These are phyloP conservation scores for Metellina segmentata DNA, from an alignment of 2,888 invertebrate genomes.

Conservation along the genomic window DNA sequence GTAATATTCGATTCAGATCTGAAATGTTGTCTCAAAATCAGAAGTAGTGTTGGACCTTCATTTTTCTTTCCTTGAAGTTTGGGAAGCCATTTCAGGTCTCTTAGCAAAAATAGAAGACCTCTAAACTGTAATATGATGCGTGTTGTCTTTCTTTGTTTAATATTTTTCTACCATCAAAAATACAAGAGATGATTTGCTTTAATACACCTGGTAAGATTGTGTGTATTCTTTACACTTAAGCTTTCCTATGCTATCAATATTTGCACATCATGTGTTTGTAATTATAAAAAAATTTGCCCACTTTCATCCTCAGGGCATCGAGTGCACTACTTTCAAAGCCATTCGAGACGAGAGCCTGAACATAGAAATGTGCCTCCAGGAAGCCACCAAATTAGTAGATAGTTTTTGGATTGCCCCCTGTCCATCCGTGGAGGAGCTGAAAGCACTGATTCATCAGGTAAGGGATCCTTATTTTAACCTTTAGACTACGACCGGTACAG, in stretches of 20 bases:
- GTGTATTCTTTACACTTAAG: background rate
- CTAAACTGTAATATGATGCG: too few species aligned
- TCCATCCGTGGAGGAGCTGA: slow-evolving; percentile 57
- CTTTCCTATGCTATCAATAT: background rate
- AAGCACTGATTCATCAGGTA: slow-evolving; percentile 49
- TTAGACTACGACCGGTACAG: too few species aligned
- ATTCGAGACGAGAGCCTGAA: slow-evolving; percentile 58
- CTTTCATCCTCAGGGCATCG: slow-evolving; percentile 60
- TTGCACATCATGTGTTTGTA: background rate
- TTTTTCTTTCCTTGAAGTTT: too few species aligned
- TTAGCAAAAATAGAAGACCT: too few species aligned
- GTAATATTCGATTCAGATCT: too few species aligned
- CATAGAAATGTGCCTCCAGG: slow-evolving; percentile 65
- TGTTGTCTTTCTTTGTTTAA: too few species aligned
- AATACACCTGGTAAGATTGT: too few species aligned
- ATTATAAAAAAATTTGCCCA: background rate
- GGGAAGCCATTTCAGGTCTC: too few species aligned
- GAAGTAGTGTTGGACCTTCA: too few species aligned
- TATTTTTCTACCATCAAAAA: too few species aligned
- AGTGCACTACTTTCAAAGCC: slow-evolving; percentile 69
- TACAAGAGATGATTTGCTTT: too few species aligned
- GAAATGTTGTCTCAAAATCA: too few species aligned
- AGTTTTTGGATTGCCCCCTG: slow-evolving; percentile 64
- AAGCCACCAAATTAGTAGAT: slow-evolving; percentile 51
- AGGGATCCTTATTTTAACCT: background rate